Base-by-base conservation (phyloP, 2,888 invertebrate genomes). In the Notodonta ziczac region DNA sequence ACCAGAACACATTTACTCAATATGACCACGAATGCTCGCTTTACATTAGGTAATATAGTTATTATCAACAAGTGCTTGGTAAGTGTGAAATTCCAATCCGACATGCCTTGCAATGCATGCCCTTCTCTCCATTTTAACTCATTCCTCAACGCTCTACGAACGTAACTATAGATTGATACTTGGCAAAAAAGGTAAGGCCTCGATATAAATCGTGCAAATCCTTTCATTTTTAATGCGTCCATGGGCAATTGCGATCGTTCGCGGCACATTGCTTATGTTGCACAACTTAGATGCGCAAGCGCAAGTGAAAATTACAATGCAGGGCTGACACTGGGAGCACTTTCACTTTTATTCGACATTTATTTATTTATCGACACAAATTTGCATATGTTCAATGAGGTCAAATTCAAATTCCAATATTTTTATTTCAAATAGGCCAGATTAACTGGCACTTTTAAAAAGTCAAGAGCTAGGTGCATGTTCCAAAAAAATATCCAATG, bases 171-270 rank as follows among this genome's bases (percentile, higher is more conserved):
- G 14, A 58, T 65, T 57, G 40, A 58, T 61, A 50, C 16, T 14
- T 12, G 24, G 51, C 61, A 62, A 61, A 39, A 42, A 60, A 51
- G 48, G 13, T 14, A 13, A n/a, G 50, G 56, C 53, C 32, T 53
- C n/a, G 53, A 35, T 35, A 35, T 13, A 39, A 14, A 39, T 39
- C 60, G 65, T 58, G 70, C 73, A 55, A 70, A 68, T 63, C 63
- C 76, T 73, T 76, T 76, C 63, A 71, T 63, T 73, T 73, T 73
- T 69, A 58, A 61, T 63, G n/a, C 44, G 64, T 62, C 63, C 59
- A 59, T 58, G 32, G 44, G 44, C 66, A 72, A 76, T 73, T 76
- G 63, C 74, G 52, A 73, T 66, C 76, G 48, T 54, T 54, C 14
- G 39, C 39, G 54, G 46, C 54, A 59, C 68, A 69, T 74, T 63